phyloP scores from a whole-genome alignment of 1,140 invertebrate species.

The Hycleus phaleratus region DNA sequence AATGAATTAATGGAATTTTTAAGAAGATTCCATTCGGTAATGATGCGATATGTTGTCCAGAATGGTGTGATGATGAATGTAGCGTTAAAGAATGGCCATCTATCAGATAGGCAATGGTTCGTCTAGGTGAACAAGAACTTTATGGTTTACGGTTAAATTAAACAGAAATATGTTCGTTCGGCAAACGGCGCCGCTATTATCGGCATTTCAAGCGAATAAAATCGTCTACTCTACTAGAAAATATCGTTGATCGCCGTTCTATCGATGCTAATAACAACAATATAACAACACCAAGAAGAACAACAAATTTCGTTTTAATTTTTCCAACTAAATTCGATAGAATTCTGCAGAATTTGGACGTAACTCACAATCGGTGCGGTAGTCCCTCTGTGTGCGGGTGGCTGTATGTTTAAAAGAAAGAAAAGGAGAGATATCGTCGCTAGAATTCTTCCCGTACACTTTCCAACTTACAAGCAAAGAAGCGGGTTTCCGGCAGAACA shows the following conservation, averaged over 20 bases:
- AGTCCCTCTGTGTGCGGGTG: neutral
- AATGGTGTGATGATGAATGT: slow-evolving; percentile 15
- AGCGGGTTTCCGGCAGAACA: slow-evolving; percentile 31
- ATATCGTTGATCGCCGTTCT: slow-evolving; percentile 7
- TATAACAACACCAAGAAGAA: too few species aligned
- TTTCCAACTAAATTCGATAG: too few species aligned
- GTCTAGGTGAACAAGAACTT: slow-evolving; percentile 17
- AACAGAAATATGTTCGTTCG: slow-evolving; percentile 1
- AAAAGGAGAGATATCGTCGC: neutral
- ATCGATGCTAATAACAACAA: too few species aligned
- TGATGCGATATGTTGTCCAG: too few species aligned
- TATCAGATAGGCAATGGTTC: slow-evolving; percentile 17
- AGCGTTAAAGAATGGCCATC: slow-evolving; percentile 18
- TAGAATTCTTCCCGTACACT: slow-evolving; percentile 4
- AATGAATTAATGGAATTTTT: too few species aligned
- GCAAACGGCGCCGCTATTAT: neutral
- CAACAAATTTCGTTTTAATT: too few species aligned
- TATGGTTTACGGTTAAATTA: slow-evolving; percentile 15
- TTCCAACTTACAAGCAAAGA: slow-evolving; percentile 22
- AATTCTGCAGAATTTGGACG: too few species aligned
- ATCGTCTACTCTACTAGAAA: slow-evolving; percentile 20
- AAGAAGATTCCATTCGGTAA: too few species aligned
- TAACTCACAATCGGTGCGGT: neutral
- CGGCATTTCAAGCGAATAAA: neutral
- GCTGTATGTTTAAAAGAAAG: neutral